Base-by-base conservation (phyloP, 2,888 invertebrate genomes). In the Sthenelais limicola region DNA sequence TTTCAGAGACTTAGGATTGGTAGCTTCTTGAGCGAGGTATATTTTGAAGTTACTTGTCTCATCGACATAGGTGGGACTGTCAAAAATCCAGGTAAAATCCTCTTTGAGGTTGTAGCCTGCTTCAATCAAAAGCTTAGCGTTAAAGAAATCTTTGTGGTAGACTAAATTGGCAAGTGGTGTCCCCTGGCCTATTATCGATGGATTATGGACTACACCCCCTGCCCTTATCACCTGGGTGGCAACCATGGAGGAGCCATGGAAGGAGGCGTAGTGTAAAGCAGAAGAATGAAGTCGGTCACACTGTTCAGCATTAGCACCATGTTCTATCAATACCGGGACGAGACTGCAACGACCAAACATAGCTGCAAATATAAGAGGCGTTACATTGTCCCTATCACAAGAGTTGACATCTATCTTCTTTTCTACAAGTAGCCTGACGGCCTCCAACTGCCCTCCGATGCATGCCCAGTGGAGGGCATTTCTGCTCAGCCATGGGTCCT, bases 391-490 rank as follows among this genome's bases (percentile, higher is more conserved):
- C 26, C 80, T 76, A 48, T 82, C 82, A 0, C 58, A 47, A 48
- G 76, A 77, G 52, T 82, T 82, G 12, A 82, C 76, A 24, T 76
- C 54, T 15, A 80, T 54, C 4, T 30, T 38, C 28, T 43, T 24
- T 9, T 68, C 51, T 21, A 47, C 18, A 1, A 76, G 43, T 18
- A 75, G 71, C 33, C 76, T 54, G 7, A 73, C 79, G 30, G 76
- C 73, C 0, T 72, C 75, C 0, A 71, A 26, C 15, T 74, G 74
- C 1, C 68, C 71, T 5, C 79, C 80, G 52, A 80, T 77, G 56
- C 82, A 79, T 0, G 82, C 80, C 82, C 82, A 82, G 69, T 82
- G 82, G 0, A 82, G 76, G 0, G 82, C 80, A 33, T 62, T 81
- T 12, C 82, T 74, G 7, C 77, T 74, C 30, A 78, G 70, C 32